Percentiles rank a stretch among this genome's conserved stretches.
Evolutionary conservation across 2,113 vertebrate species (phyloP).

Genomic region (Greenwoodochromis staneri): DNA sequence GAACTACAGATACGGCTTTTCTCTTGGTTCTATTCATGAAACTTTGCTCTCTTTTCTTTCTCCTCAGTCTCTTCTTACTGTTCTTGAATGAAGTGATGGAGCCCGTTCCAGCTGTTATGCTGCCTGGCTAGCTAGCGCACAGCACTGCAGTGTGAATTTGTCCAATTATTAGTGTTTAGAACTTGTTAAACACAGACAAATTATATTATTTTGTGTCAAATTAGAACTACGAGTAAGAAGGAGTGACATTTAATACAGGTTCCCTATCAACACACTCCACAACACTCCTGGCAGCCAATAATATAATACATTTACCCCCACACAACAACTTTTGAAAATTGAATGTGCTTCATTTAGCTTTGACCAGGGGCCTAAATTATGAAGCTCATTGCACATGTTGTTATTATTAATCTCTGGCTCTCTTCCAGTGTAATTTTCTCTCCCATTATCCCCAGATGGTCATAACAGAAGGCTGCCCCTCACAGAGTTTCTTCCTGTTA

Average conservation of each 20-base stretch:
- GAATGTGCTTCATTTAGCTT: not conserved
- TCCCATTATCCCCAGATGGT: not conserved
- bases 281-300: not conserved
- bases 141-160: not conserved
- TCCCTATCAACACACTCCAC: not conserved
- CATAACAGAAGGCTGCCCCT: not conserved
- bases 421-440: not conserved
- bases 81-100: not conserved
- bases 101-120: not conserved
- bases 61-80: not conserved
- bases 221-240: fast-evolving
- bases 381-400: fast-evolving
- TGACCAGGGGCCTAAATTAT: fast-evolving
- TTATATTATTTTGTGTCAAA: fast-evolving
- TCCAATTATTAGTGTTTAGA: not conserved
- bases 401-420: not conserved
- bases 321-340: not conserved
- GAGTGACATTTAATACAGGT: not conserved
- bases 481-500: not conserved
- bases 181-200: not conserved
- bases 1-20: not conserved
- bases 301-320: not conserved
- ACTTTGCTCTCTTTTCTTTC: not conserved
- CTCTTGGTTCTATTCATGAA: not conserved
- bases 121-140: not conserved